Base-by-base conservation (phyloP, 2,797 vertebrate genomes). In the Sphenopsis melanotis region DNA sequence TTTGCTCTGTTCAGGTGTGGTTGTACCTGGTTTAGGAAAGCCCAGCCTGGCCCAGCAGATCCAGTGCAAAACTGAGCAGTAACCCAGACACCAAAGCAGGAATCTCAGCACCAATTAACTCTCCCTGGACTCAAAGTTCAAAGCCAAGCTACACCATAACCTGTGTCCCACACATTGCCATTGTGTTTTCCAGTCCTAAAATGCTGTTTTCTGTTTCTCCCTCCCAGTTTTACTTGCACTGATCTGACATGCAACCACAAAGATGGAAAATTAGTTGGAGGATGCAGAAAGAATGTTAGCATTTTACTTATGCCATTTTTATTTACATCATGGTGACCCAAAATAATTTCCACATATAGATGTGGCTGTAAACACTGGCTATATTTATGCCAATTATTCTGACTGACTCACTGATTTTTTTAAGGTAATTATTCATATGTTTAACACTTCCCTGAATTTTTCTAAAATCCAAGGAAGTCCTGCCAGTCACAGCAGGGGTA, bases 271-370 rank as follows among this genome's bases (percentile, higher is more conserved):
- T 7, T 9, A 68, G 24, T 20, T 74, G 39, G 10, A 91, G 47
- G 79, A 75, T 0, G 9, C 8, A 49, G 46, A 77, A 74, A 61
- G 36, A 84, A 93, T 1, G 9, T 63, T 44, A 92, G 66, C 19
- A 8, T 91, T 91, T 88, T n/a, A 69, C 29, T 55, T 77, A 88
- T 53, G 10, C 20, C 41, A 16, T 37, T 87, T 55, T 89, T 94
- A 91, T 95, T 95, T 84, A 82, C 79, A 78, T 17, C n/a, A 37
- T 6, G 42, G 82, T 63, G 63, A 82, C 69, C 53, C 37, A 74
- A 95, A 89, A 94, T 83, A 92, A 76, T 23, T 88, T 66, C 79
- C 72, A 30, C 74, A 82, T 81, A 66, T 49, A 90, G 66, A 83
- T 42, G 37, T 46, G 5, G 10, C 82, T 77, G 60, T 83, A 91